These are phyloP conservation scores for Leucophenga maculata DNA, from an alignment of 2,888 invertebrate species.

Conservation along the genomic window DNA sequence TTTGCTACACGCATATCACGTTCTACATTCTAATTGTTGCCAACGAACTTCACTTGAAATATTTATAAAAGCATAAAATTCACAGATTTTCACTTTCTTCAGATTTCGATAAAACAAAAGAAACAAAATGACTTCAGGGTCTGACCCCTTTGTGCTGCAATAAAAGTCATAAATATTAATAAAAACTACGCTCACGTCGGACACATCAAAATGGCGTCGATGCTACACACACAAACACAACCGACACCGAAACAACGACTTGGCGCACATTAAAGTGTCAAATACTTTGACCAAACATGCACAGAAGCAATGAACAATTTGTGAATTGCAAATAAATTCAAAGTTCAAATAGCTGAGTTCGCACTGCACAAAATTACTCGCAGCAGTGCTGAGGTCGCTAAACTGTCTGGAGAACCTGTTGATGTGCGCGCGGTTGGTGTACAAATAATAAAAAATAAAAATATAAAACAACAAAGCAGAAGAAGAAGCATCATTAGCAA, in stretches of 20 bases:
- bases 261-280: conserved; percentile 64
- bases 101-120: not conserved
- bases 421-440: conserved; percentile 34
- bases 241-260: conserved; percentile 45
- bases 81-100: conserved; percentile 43
- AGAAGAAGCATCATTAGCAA: not conserved
- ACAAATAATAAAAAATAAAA: not conserved
- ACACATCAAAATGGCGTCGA: not conserved
- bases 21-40: not conserved
- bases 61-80: conserved; percentile 11
- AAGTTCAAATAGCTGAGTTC: conserved; percentile 35
- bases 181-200: conserved; percentile 30
- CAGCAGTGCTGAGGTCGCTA: no score
- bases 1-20: no score
- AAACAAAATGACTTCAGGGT: conserved; percentile 11
- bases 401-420: conserved; percentile 50
- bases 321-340: conserved; percentile 24
- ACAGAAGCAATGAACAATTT: conserved; percentile 35
- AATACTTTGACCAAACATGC: conserved; percentile 49
- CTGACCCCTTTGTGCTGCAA: conserved; percentile 10
- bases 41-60: no score
- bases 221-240: not conserved
- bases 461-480: not conserved
- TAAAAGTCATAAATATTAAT: conserved; percentile 56
- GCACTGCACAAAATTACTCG: not conserved